phyloP scores from a whole-genome alignment of 2,113 vertebrate genomes.

The Passer montanus region DNA sequence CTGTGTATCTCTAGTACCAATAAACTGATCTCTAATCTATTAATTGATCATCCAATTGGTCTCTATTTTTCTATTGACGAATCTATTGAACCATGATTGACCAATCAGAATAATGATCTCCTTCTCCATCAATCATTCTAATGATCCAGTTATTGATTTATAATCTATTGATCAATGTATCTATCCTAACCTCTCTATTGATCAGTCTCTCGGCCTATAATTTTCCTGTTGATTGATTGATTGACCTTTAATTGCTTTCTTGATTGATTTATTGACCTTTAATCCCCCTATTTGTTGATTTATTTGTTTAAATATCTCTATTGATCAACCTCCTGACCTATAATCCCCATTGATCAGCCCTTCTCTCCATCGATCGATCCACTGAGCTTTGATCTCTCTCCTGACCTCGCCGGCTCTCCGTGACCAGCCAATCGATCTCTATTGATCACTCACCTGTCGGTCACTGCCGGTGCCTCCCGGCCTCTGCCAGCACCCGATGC shows the following conservation, averaged over 20 bases:
- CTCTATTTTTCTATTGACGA: not conserved
- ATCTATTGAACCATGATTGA: not conserved
- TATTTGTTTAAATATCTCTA: not conserved
- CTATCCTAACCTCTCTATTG: not conserved
- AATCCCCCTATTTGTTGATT: not conserved
- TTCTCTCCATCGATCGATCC: rapidly evolving
- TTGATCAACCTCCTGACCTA: not conserved
- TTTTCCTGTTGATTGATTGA: not conserved
- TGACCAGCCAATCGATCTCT: rapidly evolving
- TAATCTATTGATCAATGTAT: not conserved
- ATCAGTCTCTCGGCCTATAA: not conserved
- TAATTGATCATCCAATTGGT: not conserved
- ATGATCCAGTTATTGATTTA: not conserved
- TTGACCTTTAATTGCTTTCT: not conserved
- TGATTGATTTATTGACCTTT: not conserved
- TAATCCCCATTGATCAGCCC: not conserved
- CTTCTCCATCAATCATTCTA: not conserved
- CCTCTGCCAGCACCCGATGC: not conserved
- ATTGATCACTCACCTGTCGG: not conserved
- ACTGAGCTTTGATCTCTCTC: not conserved
- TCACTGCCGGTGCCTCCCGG: rapidly evolving
- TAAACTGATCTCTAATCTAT: not conserved
- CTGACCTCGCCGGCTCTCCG: rapidly evolving
- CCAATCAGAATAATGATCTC: not conserved
- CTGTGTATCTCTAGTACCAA: not conserved